Evolutionary conservation across 1,140 invertebrate genomes (phyloP).

Genomic region (Conopomorpha cramerella): DNA sequence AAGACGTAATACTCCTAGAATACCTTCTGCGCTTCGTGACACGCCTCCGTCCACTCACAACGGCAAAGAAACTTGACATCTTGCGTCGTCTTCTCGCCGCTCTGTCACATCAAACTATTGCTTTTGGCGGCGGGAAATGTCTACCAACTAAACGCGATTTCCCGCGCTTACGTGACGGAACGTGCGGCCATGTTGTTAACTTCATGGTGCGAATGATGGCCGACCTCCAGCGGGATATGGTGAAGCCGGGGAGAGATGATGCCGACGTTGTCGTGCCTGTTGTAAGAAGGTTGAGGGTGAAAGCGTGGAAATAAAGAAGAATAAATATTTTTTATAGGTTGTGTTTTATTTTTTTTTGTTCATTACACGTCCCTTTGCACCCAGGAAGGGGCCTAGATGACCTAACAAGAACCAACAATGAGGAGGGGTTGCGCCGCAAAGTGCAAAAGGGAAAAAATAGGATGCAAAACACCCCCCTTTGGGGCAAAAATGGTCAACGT

Average conservation of each 20-base stretch:
- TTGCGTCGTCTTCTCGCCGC: constrained; percentile 67
- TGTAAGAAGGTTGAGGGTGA: constrained; percentile 32
- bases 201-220: constrained; percentile 39
- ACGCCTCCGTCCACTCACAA: constrained; percentile 65
- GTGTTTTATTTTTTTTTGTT: too few species aligned
- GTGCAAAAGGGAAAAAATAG: too few species aligned
- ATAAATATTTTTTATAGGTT: too few species aligned
- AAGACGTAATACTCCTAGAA: constrained; percentile 69
- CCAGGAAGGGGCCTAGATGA: too few species aligned
- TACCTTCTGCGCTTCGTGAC: constrained; percentile 75
- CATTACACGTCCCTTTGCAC: too few species aligned
- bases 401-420: too few species aligned
- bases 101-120: constrained; percentile 68
- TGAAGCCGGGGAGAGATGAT: constrained; percentile 33
- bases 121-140: constrained; percentile 56
- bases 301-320: constrained; percentile 47
- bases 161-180: constrained; percentile 34
- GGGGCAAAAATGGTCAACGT: too few species aligned
- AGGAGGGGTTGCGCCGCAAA: too few species aligned
- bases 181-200: constrained; percentile 29
- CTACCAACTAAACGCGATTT: constrained; percentile 53
- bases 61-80: constrained; percentile 62
- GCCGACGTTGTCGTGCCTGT: constrained; percentile 31
- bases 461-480: too few species aligned
- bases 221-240: constrained; percentile 38